Evolutionary conservation across 2,113 vertebrate species (phyloP), one percentile per base, ranked within the genome.

Genomic region (Delphinapterus leucas): DNA sequence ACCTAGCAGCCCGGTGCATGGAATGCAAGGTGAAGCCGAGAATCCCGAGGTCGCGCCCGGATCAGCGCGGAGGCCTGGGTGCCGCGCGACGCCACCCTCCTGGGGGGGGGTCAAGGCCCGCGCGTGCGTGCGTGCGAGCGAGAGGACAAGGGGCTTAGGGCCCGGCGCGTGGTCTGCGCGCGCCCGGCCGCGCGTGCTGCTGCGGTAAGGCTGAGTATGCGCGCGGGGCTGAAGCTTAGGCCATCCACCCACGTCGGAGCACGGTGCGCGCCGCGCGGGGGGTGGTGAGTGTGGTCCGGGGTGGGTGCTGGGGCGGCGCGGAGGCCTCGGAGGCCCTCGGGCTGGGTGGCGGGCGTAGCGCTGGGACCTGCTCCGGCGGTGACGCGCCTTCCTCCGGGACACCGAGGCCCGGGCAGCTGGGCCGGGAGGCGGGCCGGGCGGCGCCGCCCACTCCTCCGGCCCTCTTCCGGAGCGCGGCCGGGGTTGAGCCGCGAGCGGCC

Each of bases 231-330:
- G 81, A 76, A 76, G 53, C 55, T 3, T 26, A 2, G n/a, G n/a
- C 61, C 15, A 13, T 44, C 33, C 0, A 17, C 18, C 28, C 1
- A 23, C 4, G 15, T 73, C 6, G 2, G 63, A 12, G 55, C 38
- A 1, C 55, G 11, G 21, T 8, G 44, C 6, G 81, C 28, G 71
- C n/a, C 0, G 25, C 5, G 73, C 28, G 4, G 21, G 0, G 12
- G 95, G 96, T 97, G 82, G 96, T 97, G 82, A 96, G 97, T 28
- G 44, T 2, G 44, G 12, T 49, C 53, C 14, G 4, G n/a, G 61
- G 15, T 18, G 15, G 61, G 4, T 31, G 6, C 2, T 2, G 33
- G 14, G 38, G 10, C 4, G 36, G 13, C 7, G 2, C 11, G 2
- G 65, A 26, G 26, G 36, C 38, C 8, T 1, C 0, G 41, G 44